Conservation (phyloP, 2,797 vertebrate genomes). For the Pangasius larnaudii region DNA sequence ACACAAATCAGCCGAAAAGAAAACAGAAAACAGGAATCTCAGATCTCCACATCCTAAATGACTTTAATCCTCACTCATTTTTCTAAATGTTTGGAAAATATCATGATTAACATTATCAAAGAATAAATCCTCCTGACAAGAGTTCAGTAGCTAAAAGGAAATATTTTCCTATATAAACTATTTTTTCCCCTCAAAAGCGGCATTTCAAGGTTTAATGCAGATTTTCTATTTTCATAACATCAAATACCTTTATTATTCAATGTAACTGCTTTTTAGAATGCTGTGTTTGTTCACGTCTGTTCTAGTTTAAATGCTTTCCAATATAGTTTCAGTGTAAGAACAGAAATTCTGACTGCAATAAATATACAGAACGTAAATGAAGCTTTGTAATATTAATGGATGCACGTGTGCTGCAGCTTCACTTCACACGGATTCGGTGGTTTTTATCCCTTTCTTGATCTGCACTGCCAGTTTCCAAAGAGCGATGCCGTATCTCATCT, state of each 20-base stretch:
- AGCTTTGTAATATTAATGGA: not conserved
- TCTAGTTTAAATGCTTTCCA: not conserved
- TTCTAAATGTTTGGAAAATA: not conserved
- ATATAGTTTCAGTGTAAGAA: not conserved
- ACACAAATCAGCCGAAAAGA: not conserved
- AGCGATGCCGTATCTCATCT: constrained; percentile 41
- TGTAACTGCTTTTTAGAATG: not conserved
- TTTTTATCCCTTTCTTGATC: constrained; percentile 30
- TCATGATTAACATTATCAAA: not conserved
- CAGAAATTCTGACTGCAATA: not conserved
- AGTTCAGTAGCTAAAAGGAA: not conserved
- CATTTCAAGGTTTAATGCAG: not conserved
- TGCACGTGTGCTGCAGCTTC: not conserved
- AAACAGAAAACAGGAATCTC: not conserved
- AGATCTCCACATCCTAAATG: not conserved
- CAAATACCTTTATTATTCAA: not conserved
- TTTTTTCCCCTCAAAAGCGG: not conserved
- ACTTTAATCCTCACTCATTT: not conserved
- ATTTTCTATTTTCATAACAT: not conserved
- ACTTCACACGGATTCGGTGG: not conserved
- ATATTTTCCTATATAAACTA: no score
- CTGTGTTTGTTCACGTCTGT: not conserved
- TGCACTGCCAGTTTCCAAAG: constrained; percentile 51
- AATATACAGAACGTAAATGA: not conserved
- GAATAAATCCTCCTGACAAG: not conserved